Percentiles rank a stretch among this genome's conserved stretches.
Evolutionary conservation across 2,113 vertebrate genomes (phyloP).

Genomic region (Peucedramus taeniatus): DNA sequence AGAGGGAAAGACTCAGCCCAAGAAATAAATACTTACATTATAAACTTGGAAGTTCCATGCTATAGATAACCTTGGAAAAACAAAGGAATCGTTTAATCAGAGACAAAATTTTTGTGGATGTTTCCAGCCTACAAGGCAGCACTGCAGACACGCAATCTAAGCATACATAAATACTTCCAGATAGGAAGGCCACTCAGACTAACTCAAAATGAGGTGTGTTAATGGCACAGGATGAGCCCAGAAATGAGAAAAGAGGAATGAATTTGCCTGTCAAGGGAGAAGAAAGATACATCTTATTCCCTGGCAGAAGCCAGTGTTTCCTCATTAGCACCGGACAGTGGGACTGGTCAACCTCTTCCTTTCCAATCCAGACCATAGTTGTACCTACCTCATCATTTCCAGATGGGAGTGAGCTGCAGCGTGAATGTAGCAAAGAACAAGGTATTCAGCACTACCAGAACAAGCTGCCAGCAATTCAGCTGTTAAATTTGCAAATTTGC

Average conservation of each 20-base stretch:
- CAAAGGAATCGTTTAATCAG: background rate
- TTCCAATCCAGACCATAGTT: background rate
- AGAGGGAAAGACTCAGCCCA: background rate
- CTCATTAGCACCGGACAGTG: background rate
- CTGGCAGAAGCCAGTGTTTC: background rate
- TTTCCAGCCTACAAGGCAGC: background rate
- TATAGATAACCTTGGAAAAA: background rate
- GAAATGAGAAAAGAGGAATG: background rate
- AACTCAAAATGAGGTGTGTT: background rate
- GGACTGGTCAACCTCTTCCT: background rate
- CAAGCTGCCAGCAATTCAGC: background rate
- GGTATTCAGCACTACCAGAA: background rate
- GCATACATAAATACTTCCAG: background rate
- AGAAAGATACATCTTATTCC: background rate
- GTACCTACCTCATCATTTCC: background rate
- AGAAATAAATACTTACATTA: background rate
- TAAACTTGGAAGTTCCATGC: background rate
- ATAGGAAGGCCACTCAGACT: background rate
- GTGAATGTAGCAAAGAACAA: background rate
- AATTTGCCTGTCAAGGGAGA: background rate
- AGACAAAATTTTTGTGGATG: background rate
- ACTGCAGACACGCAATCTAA: background rate
- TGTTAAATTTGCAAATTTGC: background rate
- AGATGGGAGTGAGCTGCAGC: background rate
- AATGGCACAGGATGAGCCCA: background rate